Evolutionary conservation across 1,140 invertebrate genomes (phyloP).

Genomic region (Octopus bimaculoides): DNA sequence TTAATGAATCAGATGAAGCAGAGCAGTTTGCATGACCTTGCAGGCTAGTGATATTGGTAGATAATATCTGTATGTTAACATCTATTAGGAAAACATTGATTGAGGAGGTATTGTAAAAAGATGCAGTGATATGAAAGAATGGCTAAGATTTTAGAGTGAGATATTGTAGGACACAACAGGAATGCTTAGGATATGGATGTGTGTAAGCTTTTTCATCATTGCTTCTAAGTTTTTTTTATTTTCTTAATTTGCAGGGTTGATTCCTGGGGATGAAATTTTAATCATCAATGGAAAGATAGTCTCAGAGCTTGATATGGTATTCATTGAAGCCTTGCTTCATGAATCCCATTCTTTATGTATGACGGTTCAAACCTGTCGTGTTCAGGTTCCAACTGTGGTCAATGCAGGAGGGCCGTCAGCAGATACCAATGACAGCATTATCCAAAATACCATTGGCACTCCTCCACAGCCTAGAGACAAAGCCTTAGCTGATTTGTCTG

Average conservation of each 20-base stretch:
- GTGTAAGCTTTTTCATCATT: neutral
- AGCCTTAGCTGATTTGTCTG: slow-evolving; percentile 92
- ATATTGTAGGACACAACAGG: too few relatives aligned
- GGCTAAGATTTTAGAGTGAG: too few relatives aligned
- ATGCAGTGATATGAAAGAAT: too few relatives aligned
- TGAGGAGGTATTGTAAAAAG: too few relatives aligned
- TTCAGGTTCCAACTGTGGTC: slow-evolving; percentile 71
- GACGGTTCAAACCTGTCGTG: slow-evolving; percentile 95
- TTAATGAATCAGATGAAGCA: too few relatives aligned
- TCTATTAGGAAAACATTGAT: too few relatives aligned
- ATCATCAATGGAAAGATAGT: slow-evolving; percentile 98
- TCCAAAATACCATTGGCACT: slow-evolving; percentile 91
- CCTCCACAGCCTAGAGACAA: slow-evolving; percentile 91
- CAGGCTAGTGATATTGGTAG: too few relatives aligned
- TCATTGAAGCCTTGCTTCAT: slow-evolving; percentile 89
- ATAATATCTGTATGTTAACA: too few relatives aligned
- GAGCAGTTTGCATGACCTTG: too few relatives aligned
- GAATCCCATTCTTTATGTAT: slow-evolving; percentile 93
- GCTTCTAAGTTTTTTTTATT: neutral
- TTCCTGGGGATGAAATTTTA: slow-evolving; percentile 97
- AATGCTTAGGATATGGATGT: too few relatives aligned
- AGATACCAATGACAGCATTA: slow-evolving; percentile 73
- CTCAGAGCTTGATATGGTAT: slow-evolving; percentile 98
- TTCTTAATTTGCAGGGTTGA: slow-evolving; percentile 72
- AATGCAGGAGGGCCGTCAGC: slow-evolving; percentile 36